Conservation (phyloP, 2,797 vertebrate genomes). For the Graptemys geographica region DNA sequence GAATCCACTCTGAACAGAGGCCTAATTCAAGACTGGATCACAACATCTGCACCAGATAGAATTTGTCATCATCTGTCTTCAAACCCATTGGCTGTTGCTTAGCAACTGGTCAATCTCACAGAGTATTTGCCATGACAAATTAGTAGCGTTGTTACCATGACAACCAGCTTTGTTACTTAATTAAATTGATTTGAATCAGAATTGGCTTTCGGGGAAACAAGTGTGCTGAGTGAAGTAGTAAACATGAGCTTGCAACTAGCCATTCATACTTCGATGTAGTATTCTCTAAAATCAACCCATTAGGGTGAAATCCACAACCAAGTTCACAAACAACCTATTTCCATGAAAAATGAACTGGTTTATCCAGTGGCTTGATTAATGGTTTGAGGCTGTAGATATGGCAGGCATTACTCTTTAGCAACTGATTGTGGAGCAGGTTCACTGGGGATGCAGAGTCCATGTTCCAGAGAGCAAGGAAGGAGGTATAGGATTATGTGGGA, state of each 20-base stretch:
- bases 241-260: conserved; percentile 73
- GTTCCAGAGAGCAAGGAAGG: neutral
- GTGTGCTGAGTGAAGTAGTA: conserved; percentile 75
- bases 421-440: neutral
- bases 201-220: conserved; percentile 85
- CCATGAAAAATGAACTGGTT: neutral
- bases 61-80: conserved; percentile 87
- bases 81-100: conserved; percentile 91
- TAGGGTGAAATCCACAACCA: conserved; percentile 54
- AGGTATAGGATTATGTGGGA: neutral
- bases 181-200: conserved; percentile 94
- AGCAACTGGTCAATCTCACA: conserved; percentile 91
- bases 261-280: conserved; percentile 70
- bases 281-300: conserved; percentile 61
- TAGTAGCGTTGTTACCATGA: conserved; percentile 94
- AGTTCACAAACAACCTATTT: neutral
- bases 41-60: conserved; percentile 88
- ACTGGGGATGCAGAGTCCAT: neutral
- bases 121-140: conserved; percentile 95
- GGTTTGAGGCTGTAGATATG: neutral
- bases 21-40: conserved; percentile 82
- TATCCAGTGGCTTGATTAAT: neutral
- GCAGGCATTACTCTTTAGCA: neutral
- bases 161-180: conserved; percentile 98
- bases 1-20: conserved; percentile 73